A percentile compares a stretch with the other conserved stretches of the same genome.
Conservation (phyloP, 92 coral and sea anemone species). For the Pocillopora meandrina region DNA sequence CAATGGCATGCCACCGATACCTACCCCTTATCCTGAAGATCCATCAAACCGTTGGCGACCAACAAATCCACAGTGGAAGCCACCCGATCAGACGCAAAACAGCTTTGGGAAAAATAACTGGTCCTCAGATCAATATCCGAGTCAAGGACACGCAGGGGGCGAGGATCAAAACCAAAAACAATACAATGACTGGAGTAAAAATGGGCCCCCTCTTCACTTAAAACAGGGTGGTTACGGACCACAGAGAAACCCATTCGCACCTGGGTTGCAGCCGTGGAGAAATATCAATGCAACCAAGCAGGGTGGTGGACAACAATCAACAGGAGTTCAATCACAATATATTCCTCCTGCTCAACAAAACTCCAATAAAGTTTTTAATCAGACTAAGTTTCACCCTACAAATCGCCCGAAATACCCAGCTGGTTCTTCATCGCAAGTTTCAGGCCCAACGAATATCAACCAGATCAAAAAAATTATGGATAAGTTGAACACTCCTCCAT, state of each 20-base stretch:
- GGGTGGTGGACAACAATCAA: not conserved
- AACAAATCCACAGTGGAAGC: constrained; percentile 25
- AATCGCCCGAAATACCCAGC: constrained; percentile 21
- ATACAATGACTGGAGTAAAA: constrained; percentile 25
- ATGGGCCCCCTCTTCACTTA: not conserved
- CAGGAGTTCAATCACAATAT: constrained; percentile 13
- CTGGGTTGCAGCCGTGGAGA: not conserved
- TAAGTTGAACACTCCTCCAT: constrained; percentile 18
- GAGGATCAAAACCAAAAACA: not conserved
- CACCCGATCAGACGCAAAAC: not conserved
- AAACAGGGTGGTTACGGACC: not conserved
- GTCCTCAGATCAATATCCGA: not conserved
- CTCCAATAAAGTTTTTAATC: not conserved
- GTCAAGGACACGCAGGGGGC: not conserved
- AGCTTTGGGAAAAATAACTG: constrained; percentile 1
- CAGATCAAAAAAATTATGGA: constrained; percentile 19
- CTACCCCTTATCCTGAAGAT: not conserved
- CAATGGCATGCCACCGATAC: constrained; percentile 1
- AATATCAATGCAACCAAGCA: not conserved
- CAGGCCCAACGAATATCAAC: constrained; percentile 2
- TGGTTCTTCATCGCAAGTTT: not conserved
- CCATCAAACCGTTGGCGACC: constrained; percentile 9
- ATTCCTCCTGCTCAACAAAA: constrained; percentile 15
- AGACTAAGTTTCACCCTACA: constrained; percentile 33
- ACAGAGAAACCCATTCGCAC: not conserved